These are phyloP conservation scores for Nyctibius grandis DNA, from an alignment of 2,797 vertebrate species.

Conservation along the genomic window DNA sequence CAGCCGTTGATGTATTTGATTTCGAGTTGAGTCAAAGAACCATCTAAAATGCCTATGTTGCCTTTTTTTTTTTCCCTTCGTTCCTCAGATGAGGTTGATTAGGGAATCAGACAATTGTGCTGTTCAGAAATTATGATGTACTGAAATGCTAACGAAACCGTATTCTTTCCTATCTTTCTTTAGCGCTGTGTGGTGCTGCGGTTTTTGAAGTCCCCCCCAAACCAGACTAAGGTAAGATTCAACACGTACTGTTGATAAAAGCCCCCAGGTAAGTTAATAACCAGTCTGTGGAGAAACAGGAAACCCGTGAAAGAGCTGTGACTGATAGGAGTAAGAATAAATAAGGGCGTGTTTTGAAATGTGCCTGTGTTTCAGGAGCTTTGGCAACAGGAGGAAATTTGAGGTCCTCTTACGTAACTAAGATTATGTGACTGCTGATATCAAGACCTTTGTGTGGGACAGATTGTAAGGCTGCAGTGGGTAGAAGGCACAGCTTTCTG, in stretches of 20 bases:
- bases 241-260: neutral
- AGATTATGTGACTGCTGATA: neutral
- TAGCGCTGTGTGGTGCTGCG: slow-evolving; percentile 92
- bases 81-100: neutral
- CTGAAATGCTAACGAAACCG: neutral
- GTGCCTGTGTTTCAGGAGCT: neutral
- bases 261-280: neutral
- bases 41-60: neutral
- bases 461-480: neutral
- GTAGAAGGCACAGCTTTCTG: neutral
- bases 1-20: neutral
- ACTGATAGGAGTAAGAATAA: neutral
- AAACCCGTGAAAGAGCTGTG: neutral
- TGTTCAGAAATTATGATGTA: neutral
- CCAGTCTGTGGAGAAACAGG: neutral
- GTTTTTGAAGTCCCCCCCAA: slow-evolving; percentile 88
- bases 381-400: slow-evolving; percentile 2
- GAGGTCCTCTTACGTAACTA: neutral
- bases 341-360: neutral
- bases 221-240: slow-evolving; percentile 76
- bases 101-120: neutral
- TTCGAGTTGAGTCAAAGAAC: neutral
- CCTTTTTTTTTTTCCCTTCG: neutral
- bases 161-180: neutral
- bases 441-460: neutral